These are phyloP conservation scores for Muricea muricata DNA, from an alignment of 92 coral and sea anemone species.

Conservation along the genomic window DNA sequence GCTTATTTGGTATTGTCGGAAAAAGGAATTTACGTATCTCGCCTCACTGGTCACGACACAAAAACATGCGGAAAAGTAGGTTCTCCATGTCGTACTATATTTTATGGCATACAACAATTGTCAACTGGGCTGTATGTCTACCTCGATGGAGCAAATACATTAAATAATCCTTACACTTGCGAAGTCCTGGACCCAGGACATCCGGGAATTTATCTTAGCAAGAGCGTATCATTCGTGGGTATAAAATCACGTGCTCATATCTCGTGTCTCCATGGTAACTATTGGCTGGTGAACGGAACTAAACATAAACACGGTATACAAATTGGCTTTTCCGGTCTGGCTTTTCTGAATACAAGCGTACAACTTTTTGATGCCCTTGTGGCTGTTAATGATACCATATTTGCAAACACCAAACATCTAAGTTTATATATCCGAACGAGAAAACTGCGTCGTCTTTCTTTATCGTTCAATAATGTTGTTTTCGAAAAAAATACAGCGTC, in stretches of 20 bases:
- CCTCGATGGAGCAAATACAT: conserved; percentile 47
- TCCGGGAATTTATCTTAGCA: conserved; percentile 45
- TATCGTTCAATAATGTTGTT: background rate
- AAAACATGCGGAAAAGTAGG: too few relatives aligned
- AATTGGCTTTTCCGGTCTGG: background rate
- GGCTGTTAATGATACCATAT: background rate
- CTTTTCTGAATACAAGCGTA: background rate
- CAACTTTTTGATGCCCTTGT: background rate
- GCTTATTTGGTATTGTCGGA: too few relatives aligned
- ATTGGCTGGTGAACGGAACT: conserved; percentile 49
- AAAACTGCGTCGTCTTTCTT: background rate
- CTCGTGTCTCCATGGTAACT: conserved; percentile 19
- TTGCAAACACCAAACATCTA: background rate
- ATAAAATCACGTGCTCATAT: conserved; percentile 55
- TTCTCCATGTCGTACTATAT: conserved; percentile 44
- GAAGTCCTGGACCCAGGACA: conserved; percentile 17
- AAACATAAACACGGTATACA: background rate
- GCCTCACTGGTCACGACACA: too few relatives aligned
- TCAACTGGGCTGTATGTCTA: background rate
- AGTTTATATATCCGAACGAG: background rate
- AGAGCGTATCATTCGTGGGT: too few relatives aligned
- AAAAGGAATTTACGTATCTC: too few relatives aligned
- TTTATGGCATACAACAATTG: too few relatives aligned
- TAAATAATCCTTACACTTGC: conserved; percentile 35
- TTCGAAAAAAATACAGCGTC: background rate